Evolutionary conservation across 2,797 vertebrate species (phyloP).

Genomic region (Spatula versicolor): DNA sequence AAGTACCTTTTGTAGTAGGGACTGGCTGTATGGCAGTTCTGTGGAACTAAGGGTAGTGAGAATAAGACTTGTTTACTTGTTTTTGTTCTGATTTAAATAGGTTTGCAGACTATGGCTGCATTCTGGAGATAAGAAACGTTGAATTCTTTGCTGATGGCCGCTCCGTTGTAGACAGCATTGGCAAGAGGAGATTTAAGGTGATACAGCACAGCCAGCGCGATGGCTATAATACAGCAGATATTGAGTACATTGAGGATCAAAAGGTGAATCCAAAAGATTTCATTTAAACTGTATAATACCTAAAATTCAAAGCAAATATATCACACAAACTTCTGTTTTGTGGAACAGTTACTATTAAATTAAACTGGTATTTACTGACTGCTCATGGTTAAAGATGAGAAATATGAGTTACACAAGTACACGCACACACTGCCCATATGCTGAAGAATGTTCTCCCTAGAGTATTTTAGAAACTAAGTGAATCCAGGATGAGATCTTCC

Average conservation of each 20-base stretch:
- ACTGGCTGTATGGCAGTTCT: constrained; percentile 1
- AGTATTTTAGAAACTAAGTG: not conserved
- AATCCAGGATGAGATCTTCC: not conserved
- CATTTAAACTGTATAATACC: not conserved
- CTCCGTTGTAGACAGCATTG: constrained; percentile 85
- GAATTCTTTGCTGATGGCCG: constrained; percentile 86
- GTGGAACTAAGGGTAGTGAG: constrained; percentile 11
- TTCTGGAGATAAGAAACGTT: constrained; percentile 85
- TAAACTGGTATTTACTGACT: not conserved
- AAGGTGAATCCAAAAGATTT: constrained; percentile 69
- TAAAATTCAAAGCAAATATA: not conserved
- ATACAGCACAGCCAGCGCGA: constrained; percentile 82
- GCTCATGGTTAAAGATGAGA: not conserved
- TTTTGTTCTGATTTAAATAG: constrained; percentile 72
- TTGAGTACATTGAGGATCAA: constrained; percentile 86
- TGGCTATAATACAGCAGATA: constrained; percentile 85
- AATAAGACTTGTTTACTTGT: constrained; percentile 44
- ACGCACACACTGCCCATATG: not conserved
- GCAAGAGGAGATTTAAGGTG: constrained; percentile 85
- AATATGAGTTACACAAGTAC: not conserved
- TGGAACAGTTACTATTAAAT: not conserved
- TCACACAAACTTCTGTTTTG: not conserved
- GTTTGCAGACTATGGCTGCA: constrained; percentile 86
- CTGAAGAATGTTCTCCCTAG: not conserved
- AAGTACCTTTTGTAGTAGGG: constrained; percentile 30